Conservation (phyloP, 2,113 vertebrate species). For the Periophthalmodon schlosseri region DNA sequence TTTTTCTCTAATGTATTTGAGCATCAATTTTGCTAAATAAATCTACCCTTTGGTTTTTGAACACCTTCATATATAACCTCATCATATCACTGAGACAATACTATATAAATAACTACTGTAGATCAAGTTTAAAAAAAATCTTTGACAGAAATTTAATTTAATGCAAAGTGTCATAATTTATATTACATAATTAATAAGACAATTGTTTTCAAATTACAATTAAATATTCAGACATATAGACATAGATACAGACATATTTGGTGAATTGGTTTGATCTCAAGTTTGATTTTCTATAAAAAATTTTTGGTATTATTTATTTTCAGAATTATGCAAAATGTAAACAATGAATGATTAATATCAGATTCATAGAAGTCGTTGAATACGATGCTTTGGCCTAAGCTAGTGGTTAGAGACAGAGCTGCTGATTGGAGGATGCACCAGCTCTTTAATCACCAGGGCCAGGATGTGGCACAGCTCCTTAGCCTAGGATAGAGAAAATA, state of each 20-base stretch:
- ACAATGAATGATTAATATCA: background rate
- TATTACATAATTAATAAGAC: background rate
- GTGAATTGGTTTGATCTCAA: background rate
- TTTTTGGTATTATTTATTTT: background rate
- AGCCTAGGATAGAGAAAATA: slow-evolving; percentile 69
- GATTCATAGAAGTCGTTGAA: background rate
- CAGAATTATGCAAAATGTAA: background rate
- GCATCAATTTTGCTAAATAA: background rate
- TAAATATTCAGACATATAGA: background rate
- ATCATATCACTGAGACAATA: background rate
- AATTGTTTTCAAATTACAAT: background rate
- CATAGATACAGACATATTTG: background rate
- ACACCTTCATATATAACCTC: too few species aligned
- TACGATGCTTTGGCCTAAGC: slow-evolving; percentile 7
- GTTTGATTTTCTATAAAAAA: background rate
- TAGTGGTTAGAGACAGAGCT: slow-evolving; percentile 31
- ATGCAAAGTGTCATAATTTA: background rate
- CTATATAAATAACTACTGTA: background rate
- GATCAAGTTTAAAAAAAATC: background rate
- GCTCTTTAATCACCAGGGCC: slow-evolving; percentile 73
- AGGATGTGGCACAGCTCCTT: slow-evolving; percentile 84
- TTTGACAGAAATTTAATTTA: background rate
- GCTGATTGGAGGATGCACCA: slow-evolving; percentile 27
- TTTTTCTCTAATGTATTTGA: background rate
- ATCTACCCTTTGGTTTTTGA: background rate